These are phyloP conservation scores for Tragelaphus strepsiceros DNA, from an alignment of 2,113 vertebrate genomes.

Conservation along the genomic window DNA sequence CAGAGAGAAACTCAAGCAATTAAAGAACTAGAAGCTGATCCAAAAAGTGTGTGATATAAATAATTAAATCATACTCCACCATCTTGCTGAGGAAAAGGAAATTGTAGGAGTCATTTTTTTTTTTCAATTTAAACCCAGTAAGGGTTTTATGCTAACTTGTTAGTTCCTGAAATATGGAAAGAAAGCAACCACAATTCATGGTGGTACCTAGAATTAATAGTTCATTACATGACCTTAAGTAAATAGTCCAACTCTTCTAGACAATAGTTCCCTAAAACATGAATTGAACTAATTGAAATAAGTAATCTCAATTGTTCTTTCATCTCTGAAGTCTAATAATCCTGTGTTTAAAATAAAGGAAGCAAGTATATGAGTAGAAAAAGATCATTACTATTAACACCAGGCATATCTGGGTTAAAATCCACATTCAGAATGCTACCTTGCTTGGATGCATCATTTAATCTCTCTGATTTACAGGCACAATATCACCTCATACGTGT, in stretches of 20 bases:
- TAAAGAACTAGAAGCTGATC: slow-evolving; percentile 94
- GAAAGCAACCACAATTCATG: neutral
- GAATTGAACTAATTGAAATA: neutral
- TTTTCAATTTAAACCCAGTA: neutral
- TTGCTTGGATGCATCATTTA: neutral
- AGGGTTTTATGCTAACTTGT: neutral
- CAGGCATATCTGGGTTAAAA: neutral
- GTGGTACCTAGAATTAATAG: neutral
- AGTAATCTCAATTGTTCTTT: neutral
- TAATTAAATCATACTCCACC: slow-evolving; percentile 96
- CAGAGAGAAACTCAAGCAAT: slow-evolving; percentile 93
- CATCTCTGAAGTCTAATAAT: neutral
- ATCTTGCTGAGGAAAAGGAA: slow-evolving; percentile 82
- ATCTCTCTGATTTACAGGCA: neutral
- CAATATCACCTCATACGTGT: neutral
- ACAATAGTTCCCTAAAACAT: neutral
- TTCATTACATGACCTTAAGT: neutral
- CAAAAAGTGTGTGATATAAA: slow-evolving; percentile 93
- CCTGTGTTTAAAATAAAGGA: neutral
- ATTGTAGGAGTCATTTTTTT: neutral
- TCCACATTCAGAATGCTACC: neutral
- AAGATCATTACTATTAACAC: neutral
- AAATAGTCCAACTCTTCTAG: neutral
- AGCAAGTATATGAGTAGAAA: neutral
- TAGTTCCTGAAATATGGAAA: neutral